Percentiles rank a stretch among this genome's conserved stretches.
phyloP scores from a whole-genome alignment of 2,888 invertebrate genomes.

The Eudasyphora cyanicolor region DNA sequence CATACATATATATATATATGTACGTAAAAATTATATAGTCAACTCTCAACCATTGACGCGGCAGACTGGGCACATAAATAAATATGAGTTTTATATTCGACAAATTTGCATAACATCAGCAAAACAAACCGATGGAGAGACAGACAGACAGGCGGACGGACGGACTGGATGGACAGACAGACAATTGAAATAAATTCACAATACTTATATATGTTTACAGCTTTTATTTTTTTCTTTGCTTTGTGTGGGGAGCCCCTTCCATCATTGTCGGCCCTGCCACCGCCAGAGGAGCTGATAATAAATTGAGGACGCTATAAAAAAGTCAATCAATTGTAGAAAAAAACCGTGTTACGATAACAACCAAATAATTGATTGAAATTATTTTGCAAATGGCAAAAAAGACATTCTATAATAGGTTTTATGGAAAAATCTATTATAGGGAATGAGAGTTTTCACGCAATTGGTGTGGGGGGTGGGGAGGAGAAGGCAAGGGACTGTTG shows the following conservation, averaged over 20 bases:
- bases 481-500: background rate
- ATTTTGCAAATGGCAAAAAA: background rate
- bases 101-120: background rate
- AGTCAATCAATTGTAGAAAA: background rate
- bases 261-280: background rate
- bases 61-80: background rate
- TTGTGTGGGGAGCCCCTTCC: background rate
- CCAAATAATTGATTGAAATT: constrained; percentile 13
- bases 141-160: too few species aligned
- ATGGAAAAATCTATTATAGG: background rate
- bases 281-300: background rate
- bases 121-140: background rate
- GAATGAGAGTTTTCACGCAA: background rate
- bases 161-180: background rate
- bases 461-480: background rate
- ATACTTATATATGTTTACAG: background rate
- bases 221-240: background rate
- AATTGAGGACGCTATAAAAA: constrained; percentile 7
- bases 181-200: constrained; percentile 1
- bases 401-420: background rate
- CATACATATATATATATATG: too few species aligned
- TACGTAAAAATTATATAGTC: background rate
- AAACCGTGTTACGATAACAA: background rate
- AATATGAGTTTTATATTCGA: background rate
- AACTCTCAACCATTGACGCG: background rate